Evolutionary conservation across 2,113 vertebrate genomes (phyloP).

Genomic region (Oreocharis arfaki): DNA sequence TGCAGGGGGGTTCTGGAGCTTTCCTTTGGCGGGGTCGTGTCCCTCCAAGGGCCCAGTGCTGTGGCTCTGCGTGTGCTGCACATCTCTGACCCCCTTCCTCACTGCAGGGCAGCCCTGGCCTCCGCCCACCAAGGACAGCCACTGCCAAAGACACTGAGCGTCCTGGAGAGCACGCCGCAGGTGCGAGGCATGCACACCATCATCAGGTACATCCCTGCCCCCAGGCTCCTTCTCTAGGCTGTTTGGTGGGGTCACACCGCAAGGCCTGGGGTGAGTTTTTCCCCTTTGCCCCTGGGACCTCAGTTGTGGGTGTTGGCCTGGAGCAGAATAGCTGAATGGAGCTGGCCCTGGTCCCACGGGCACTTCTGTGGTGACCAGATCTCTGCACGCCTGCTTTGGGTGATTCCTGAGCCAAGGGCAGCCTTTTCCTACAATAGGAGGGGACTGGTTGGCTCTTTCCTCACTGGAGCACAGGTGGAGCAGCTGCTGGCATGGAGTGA

Average conservation of each 20-base stretch:
- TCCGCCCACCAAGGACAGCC: constrained; percentile 89
- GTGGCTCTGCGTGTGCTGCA: not conserved
- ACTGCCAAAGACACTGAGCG: constrained; percentile 80
- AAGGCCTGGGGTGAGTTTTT: not conserved
- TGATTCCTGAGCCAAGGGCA: not conserved
- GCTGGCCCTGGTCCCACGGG: not conserved
- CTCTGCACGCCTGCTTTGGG: not conserved
- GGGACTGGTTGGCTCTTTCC: not conserved
- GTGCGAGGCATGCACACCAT: constrained; percentile 92
- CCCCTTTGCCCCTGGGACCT: not conserved
- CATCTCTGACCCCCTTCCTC: not conserved
- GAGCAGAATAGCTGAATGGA: not conserved
- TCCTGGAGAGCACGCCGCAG: constrained; percentile 85
- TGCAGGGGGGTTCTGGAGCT: not conserved
- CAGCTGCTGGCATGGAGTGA: not conserved
- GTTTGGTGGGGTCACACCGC: accelerated
- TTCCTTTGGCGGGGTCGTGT: accelerated
- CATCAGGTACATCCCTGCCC: constrained; percentile 77
- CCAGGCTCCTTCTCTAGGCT: not conserved
- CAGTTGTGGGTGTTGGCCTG: accelerated
- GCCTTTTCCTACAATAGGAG: accelerated
- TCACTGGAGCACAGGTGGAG: not conserved
- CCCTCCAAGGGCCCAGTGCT: accelerated
- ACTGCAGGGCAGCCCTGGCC: constrained; percentile 82
- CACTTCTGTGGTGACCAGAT: not conserved